phyloP scores from a whole-genome alignment of 37 sponge, comb jelly and placozoan species.

The Spongilla lacustris region DNA sequence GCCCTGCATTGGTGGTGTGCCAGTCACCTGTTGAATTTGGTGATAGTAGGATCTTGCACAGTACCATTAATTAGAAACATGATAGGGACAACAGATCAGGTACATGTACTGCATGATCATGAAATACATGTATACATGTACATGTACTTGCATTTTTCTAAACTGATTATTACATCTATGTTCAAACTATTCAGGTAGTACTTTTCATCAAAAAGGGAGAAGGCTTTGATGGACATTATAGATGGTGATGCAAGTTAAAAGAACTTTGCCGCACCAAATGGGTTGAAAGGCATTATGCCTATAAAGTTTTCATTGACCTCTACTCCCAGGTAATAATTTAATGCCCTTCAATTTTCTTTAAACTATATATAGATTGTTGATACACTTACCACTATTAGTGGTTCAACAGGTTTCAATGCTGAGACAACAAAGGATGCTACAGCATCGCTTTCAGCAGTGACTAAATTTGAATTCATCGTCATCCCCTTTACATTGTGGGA shows the following conservation, averaged over 20 bases:
- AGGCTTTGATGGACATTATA: constrained; percentile 1
- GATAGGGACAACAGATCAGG: constrained; percentile 1
- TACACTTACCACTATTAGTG: not conserved
- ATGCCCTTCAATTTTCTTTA: not conserved
- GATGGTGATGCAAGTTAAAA: not conserved
- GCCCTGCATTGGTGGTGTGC: not conserved
- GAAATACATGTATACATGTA: not conserved
- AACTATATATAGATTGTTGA: not conserved
- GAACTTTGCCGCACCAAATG: not conserved
- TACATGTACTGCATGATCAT: not conserved
- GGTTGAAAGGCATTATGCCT: not conserved
- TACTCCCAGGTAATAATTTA: constrained; percentile 1
- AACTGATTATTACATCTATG: not conserved
- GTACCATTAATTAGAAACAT: not conserved
- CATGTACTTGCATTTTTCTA: not conserved
- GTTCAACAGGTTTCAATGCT: not conserved
- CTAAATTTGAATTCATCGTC: not conserved
- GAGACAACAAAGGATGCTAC: not conserved
- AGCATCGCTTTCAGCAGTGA: not conserved
- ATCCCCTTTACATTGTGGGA: not conserved
- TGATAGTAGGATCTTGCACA: not conserved
- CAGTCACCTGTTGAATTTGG: not conserved
- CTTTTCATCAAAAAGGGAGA: not conserved
- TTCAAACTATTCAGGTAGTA: not conserved
- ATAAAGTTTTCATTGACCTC: not conserved